Conservation (phyloP, 2,888 invertebrate species). For the Protodeltote pygarga region DNA sequence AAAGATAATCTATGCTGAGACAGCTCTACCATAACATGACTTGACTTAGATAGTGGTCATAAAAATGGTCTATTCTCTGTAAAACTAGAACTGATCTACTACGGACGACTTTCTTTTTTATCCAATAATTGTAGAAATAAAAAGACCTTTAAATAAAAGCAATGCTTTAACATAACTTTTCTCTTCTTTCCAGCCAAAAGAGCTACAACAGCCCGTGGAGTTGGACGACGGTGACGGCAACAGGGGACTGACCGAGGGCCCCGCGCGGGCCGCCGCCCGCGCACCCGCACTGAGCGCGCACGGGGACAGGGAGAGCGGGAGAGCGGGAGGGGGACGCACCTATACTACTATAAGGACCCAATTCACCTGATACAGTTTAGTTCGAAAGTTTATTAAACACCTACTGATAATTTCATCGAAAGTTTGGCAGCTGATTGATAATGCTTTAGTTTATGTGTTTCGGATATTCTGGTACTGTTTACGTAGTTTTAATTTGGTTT, state of each 20-base stretch:
- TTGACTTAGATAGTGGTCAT: no score
- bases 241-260: slow-evolving; percentile 88
- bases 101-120: no score
- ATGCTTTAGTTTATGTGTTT: slow-evolving; percentile 9
- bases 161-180: slow-evolving; percentile 32
- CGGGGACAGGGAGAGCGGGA: slow-evolving; percentile 31
- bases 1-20: no score
- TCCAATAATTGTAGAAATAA: no score
- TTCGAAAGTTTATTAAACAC: slow-evolving; percentile 8
- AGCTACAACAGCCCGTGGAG: slow-evolving; percentile 88
- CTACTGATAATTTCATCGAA: no score
- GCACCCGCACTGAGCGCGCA: slow-evolving; percentile 71
- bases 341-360: slow-evolving; percentile 27
- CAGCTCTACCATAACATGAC: no score
- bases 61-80: no score
- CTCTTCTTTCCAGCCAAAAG: slow-evolving; percentile 85
- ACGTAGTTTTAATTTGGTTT: slow-evolving; percentile 11
- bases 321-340: slow-evolving; percentile 24
- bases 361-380: slow-evolving; percentile 29
- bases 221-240: slow-evolving; percentile 89
- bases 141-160: background rate
- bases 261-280: slow-evolving; percentile 85
- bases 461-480: slow-evolving; percentile 11
- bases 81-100: no score
- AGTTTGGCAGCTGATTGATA: slow-evolving; percentile 11